Base-by-base conservation (phyloP, 2,797 vertebrate species). In the Percopsis omiscomaycus region DNA sequence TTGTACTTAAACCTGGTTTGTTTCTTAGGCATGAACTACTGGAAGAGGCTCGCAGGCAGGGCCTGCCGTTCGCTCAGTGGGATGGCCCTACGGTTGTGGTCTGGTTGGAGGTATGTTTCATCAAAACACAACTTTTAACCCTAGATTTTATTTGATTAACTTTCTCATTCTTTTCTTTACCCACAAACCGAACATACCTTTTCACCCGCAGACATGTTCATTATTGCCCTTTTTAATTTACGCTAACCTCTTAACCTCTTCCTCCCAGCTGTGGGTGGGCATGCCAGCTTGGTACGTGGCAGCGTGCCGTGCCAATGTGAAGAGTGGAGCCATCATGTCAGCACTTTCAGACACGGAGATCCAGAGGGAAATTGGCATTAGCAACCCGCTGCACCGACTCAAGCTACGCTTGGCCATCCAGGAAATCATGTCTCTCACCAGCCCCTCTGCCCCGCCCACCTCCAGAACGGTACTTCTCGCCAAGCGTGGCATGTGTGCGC, bases 231-330 rank as follows among this genome's bases (percentile, higher is more conserved):
- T 1, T 1, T 53, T 32, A 0, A 50, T 9, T 46, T 4, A 10
- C 10, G 45, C 29, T 11, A 13, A 28, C 47, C 30, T 2, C 50
- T 2, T 4, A 16, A 27, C 48, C 44, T n/a, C n/a, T 2, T 37
- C 45, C 66, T 48, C 4, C 1, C 83, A 98, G 97, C 92, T 99
- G 71, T 99, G 97, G 97, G 97, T 99, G 48, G 97, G 97, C 42
- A 99, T 99, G 97, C 97, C 97, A 0, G 96, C 97, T 55, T 99
- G 97, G 97, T 99, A 98, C 2, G 97, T 99, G 82, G 97, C 97
- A 0, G 97, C 97, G 0, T 99, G 97, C 78, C 93, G 97, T 22
- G 97, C 97, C 59, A 99, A 99, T 0, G 97, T 99, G 86, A 99
- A 98, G 80, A 98, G 96, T 0, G 97, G 97, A 2, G 97, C 97